Conservation (phyloP, 2,888 invertebrate species). For the Platycheirus rosarum region DNA sequence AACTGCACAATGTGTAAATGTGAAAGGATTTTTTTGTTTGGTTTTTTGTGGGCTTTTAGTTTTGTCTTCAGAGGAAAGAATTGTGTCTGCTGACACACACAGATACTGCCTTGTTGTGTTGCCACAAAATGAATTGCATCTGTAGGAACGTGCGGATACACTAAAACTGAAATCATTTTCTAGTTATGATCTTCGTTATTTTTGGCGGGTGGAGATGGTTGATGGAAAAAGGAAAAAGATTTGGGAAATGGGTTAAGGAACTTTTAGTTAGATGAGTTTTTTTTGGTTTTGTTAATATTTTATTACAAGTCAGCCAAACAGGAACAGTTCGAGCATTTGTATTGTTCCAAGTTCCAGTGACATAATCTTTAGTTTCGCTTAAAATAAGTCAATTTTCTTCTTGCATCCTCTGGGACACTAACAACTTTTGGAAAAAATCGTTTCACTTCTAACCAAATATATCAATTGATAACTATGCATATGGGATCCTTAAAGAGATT, state of each 20-base stretch:
- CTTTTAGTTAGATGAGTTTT: constrained; percentile 15
- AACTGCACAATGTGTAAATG: constrained; percentile 70
- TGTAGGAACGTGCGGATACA: constrained; percentile 66
- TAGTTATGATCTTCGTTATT: constrained; percentile 59
- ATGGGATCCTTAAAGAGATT: too few relatives aligned
- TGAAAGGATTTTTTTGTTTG: constrained; percentile 47
- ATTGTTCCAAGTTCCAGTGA: constrained; percentile 51
- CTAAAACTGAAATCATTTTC: constrained; percentile 65
- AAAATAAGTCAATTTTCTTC: neutral
- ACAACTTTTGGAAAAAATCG: too few relatives aligned
- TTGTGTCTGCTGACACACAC: constrained; percentile 51
- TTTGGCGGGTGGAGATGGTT: neutral
- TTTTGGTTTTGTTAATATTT: constrained; percentile 6
- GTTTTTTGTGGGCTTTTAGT: constrained; percentile 30
- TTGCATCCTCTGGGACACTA: too few relatives aligned
- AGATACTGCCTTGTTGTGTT: constrained; percentile 43
- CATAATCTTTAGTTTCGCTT: constrained; percentile 55
- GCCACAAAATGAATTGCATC: constrained; percentile 69
- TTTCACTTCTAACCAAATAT: too few relatives aligned
- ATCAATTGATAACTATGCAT: too few relatives aligned
- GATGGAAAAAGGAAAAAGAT: neutral
- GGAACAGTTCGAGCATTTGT: constrained; percentile 44
- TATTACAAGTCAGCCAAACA: constrained; percentile 8
- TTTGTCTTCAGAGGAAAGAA: constrained; percentile 31
- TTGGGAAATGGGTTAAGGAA: constrained; percentile 28